A percentile compares a stretch with the other conserved stretches of the same genome.
Conservation (phyloP, 2,113 vertebrate genomes). For the Willisornis vidua region DNA sequence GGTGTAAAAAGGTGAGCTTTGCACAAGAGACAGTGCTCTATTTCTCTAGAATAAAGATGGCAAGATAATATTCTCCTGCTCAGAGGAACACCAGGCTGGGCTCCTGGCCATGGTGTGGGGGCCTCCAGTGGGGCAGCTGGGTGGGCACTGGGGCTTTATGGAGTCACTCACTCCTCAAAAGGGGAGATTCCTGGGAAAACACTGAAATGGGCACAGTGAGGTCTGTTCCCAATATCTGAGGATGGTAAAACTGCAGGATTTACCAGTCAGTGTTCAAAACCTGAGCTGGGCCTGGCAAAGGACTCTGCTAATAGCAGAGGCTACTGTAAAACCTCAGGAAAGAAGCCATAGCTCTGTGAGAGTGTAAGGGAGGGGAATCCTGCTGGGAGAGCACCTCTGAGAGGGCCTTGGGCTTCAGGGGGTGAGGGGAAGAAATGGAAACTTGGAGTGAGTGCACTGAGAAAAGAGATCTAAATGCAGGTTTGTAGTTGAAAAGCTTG, state of each 20-base stretch:
- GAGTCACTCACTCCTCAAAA: neutral
- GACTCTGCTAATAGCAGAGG: neutral
- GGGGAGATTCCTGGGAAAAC: neutral
- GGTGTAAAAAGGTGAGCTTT: neutral
- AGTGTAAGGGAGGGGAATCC: neutral
- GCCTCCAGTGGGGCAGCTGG: neutral
- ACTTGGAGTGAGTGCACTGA: neutral
- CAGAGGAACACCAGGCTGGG: neutral
- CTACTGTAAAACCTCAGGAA: neutral
- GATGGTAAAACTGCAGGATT: neutral
- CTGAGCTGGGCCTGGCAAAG: neutral
- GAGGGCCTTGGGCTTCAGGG: too few species aligned
- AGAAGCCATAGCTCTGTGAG: neutral
- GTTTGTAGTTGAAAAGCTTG: neutral
- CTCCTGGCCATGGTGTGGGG: neutral
- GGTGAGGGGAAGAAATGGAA: neutral
- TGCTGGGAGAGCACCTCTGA: neutral
- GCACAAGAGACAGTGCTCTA: neutral
- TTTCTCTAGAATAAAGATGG: neutral
- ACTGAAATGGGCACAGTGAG: neutral
- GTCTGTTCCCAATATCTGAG: neutral
- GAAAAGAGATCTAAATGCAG: neutral
- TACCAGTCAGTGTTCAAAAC: neutral
- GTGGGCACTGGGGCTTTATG: rapidly evolving
- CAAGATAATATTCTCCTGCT: neutral